These are phyloP conservation scores for Hesperia comma DNA, from an alignment of 2,888 invertebrate genomes.

Conservation along the genomic window DNA sequence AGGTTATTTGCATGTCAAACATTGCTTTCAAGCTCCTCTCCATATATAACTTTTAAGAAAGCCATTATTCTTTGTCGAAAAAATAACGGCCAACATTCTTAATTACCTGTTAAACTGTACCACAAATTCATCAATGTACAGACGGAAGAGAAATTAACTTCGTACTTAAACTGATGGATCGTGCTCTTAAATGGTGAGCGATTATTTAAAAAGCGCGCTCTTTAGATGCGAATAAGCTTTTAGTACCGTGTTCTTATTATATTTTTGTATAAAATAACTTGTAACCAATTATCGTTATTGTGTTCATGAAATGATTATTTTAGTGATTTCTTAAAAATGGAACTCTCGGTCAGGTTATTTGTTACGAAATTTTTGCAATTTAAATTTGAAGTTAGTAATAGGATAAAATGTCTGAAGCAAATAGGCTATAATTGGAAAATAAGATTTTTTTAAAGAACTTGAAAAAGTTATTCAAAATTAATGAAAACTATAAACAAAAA, in stretches of 20 bases:
- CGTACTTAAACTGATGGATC: conserved; percentile 37
- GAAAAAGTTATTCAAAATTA: no score
- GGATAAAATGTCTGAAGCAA: no score
- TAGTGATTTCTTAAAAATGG: not conserved
- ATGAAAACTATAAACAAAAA: no score
- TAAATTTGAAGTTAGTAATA: no score
- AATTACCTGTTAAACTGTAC: conserved; percentile 45
- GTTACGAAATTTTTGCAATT: no score
- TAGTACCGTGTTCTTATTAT: conserved; percentile 7
- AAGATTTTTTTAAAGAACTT: no score
- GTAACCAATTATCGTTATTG: not conserved
- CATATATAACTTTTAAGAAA: conserved; percentile 40
- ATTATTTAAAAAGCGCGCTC: conserved; percentile 33
- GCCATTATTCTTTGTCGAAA: conserved; percentile 40
- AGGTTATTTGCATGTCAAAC: conserved; percentile 25
- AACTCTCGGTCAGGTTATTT: no score
- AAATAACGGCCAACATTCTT: conserved; percentile 42
- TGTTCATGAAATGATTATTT: not conserved
- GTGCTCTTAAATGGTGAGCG: conserved; percentile 32
- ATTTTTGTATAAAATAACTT: conserved; percentile 8
- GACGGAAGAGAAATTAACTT: conserved; percentile 38
- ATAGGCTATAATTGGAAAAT: no score
- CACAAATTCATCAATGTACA: conserved; percentile 42
- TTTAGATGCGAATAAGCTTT: conserved; percentile 16
- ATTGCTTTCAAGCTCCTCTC: conserved; percentile 22